Percentiles rank a stretch among this genome's conserved stretches.
Conservation (phyloP, 2,797 vertebrate genomes). For the Sebastes flavidus region DNA sequence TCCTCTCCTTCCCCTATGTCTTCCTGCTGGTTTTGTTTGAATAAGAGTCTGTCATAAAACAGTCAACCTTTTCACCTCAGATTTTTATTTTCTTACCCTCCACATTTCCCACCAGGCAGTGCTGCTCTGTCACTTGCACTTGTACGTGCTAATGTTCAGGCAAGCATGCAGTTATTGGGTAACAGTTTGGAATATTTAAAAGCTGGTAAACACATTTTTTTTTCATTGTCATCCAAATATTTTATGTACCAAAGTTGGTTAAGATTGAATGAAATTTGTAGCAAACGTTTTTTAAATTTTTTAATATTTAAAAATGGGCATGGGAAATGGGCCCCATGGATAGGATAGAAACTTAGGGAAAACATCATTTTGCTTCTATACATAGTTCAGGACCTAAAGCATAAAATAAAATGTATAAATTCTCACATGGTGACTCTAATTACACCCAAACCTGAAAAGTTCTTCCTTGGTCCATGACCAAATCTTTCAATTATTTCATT, state of each 20-base stretch:
- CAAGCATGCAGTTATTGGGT: background rate
- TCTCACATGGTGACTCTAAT: background rate
- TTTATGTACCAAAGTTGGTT: background rate
- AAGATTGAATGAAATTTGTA: background rate
- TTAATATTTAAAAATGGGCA: background rate
- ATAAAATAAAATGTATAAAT: background rate
- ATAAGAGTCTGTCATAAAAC: background rate
- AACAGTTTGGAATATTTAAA: background rate
- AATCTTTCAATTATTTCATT: background rate
- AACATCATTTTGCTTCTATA: background rate
- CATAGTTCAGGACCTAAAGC: background rate
- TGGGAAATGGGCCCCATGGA: background rate
- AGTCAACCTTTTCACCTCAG: background rate
- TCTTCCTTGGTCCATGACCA: background rate
- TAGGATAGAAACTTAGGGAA: background rate
- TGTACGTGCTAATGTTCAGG: background rate
- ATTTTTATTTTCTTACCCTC: background rate
- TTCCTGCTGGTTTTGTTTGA: slow-evolving; percentile 2
- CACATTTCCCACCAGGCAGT: background rate
- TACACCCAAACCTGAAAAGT: background rate
- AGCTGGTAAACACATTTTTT: too few species aligned
- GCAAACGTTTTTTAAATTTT: rapidly evolving
- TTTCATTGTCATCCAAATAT: background rate
- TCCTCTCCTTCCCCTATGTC: background rate
- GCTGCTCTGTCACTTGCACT: background rate